A percentile compares a stretch with the other conserved stretches of the same genome.
Evolutionary conservation across 2,888 invertebrate genomes (phyloP).

Genomic region (Strigamia maritima): DNA sequence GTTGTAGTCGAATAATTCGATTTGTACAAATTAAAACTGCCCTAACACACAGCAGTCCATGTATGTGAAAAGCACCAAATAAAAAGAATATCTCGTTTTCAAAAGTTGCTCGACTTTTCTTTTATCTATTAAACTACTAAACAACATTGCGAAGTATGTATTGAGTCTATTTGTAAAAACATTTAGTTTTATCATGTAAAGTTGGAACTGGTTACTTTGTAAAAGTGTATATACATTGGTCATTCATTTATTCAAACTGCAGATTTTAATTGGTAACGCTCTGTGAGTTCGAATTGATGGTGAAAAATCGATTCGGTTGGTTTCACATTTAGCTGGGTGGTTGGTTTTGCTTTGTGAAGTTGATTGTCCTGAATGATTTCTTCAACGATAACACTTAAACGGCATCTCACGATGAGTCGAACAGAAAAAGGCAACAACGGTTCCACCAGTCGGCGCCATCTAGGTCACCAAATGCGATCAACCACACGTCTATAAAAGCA

Average conservation of each 20-base stretch:
- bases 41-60: constrained; percentile 32
- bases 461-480: constrained; percentile 32
- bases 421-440: background rate
- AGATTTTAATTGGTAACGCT: background rate
- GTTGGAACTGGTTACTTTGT: too few relatives aligned
- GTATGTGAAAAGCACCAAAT: constrained; percentile 30
- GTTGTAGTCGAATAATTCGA: constrained; percentile 25
- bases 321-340: constrained; percentile 24
- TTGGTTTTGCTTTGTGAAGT: constrained; percentile 31
- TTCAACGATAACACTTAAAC: constrained; percentile 27
- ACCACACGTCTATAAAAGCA: constrained; percentile 15
- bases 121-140: too few relatives aligned
- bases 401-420: constrained; percentile 21
- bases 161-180: too few relatives aligned
- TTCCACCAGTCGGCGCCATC: constrained; percentile 26
- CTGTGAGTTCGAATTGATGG: background rate
- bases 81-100: constrained; percentile 30
- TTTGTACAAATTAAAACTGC: constrained; percentile 24
- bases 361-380: constrained; percentile 25
- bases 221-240: too few relatives aligned
- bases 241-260: background rate
- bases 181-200: too few relatives aligned
- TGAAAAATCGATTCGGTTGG: constrained; percentile 22
- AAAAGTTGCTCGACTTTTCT: background rate
- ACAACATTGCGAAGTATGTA: too few relatives aligned